A percentile compares a stretch with the other conserved stretches of the same genome.
phyloP scores from a whole-genome alignment of 2,888 invertebrate genomes.

The Dinocampus coccinellae region DNA sequence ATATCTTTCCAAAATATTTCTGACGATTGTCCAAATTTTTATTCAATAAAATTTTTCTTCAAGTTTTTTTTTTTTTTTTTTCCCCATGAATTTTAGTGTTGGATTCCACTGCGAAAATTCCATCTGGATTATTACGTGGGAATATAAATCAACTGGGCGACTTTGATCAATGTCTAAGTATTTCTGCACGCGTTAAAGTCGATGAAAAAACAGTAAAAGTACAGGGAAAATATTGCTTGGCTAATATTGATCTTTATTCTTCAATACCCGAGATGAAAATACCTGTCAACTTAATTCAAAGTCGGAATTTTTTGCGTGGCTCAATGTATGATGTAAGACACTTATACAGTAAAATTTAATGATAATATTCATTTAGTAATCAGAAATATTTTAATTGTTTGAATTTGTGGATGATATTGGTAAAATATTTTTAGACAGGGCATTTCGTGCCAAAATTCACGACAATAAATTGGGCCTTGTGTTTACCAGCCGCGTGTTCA shows the following conservation, averaged over 20 bases:
- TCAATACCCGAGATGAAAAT: conserved; percentile 73
- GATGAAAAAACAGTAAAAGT: conserved; percentile 75
- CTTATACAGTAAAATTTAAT: not conserved
- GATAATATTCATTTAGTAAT: not conserved
- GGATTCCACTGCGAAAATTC: conserved; percentile 80
- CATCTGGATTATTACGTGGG: conserved; percentile 78
- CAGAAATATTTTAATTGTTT: conserved; percentile 7
- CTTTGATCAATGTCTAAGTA: conserved; percentile 77
- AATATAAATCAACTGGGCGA: conserved; percentile 81
- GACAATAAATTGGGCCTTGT: conserved; percentile 79
- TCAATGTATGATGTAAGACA: conserved; percentile 75
- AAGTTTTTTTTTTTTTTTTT: conserved; percentile 50
- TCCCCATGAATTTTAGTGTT: conserved; percentile 75
- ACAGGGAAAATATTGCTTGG: conserved; percentile 80
- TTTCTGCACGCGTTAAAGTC: conserved; percentile 73
- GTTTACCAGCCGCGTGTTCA: conserved; percentile 77
- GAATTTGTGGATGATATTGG: not conserved
- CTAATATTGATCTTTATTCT: conserved; percentile 75
- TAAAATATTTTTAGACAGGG: conserved; percentile 73
- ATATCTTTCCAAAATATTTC: too few species aligned
- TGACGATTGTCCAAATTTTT: too few species aligned
- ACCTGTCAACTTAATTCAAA: conserved; percentile 77
- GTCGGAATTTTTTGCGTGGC: conserved; percentile 76
- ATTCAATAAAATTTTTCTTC: not conserved
- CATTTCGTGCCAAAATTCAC: conserved; percentile 81